Evolutionary conservation across 2,113 vertebrate genomes (phyloP), one percentile per base, ranked within the genome.

Genomic region (Gyps fulvus): DNA sequence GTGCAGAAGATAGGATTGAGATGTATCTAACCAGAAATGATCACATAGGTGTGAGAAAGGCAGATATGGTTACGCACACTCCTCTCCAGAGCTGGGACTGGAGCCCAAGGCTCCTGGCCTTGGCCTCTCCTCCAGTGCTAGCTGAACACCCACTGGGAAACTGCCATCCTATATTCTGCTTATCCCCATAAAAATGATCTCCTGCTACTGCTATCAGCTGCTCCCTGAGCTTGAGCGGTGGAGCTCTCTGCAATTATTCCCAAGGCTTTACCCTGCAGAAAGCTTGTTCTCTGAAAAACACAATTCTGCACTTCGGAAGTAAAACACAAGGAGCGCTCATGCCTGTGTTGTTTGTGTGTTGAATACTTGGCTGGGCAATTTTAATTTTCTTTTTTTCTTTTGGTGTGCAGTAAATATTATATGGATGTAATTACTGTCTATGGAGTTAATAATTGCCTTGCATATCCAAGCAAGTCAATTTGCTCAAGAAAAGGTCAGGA

Each of bases 401-500:
- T n/a, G 5, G 13, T 54, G 9, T 54, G 54, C 29, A 79, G 45
- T 84, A 97, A 84, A 96, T 92, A 91, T 85, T 73, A 83, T 90
- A 90, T 31, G 78, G 89, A 73, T 95, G 32, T 89, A 93, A 95
- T 95, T 93, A 87, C 78, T 93, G 17, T 91, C 83, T 93, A 11
- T 20, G 20, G 72, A 91, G 29, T 96, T 95, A 95, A 89, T 95
- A 95, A 96, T 77, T 88, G 63, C 74, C 34, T 93, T 93, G 78
- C 55, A 83, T 78, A 96, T 52, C 50, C 71, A 86, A 88, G 89
- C 54, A 90, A 96, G 84, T 87, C 67, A 89, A 90, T 86, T 92
- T 90, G 38, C 45, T 94, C 50, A 73, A 85, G 89, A 78, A 96
- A 97, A 95, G 67, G 94, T 79, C 88, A 93, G 65, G 65, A 95